phyloP scores from a whole-genome alignment of 2,888 invertebrate genomes.

The Caradrina clavipalpis region DNA sequence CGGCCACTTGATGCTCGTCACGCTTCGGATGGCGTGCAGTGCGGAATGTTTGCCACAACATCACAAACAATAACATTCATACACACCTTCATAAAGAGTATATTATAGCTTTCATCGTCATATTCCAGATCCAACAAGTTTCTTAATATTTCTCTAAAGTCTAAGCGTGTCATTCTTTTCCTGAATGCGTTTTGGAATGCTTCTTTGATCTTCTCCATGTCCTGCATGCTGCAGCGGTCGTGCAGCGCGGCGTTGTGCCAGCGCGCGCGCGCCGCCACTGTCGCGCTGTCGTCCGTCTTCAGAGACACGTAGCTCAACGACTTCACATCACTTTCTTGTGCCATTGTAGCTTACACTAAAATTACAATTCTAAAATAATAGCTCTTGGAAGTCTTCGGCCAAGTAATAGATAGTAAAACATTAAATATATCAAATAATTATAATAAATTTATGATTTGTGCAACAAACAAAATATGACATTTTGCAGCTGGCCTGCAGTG shows the following conservation, averaged over 20 bases:
- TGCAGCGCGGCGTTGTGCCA: conserved; percentile 82
- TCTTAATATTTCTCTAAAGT: conserved; percentile 83
- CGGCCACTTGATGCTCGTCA: too few species aligned
- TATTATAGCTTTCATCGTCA: conserved; percentile 91
- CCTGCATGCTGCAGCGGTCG: conserved; percentile 82
- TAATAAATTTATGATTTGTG: conserved; percentile 5
- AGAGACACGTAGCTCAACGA: conserved; percentile 73
- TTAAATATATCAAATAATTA: neutral
- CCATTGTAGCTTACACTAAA: conserved; percentile 67
- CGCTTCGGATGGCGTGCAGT: too few species aligned
- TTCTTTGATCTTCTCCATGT: conserved; percentile 86
- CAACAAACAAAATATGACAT: conserved; percentile 15
- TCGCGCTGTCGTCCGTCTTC: conserved; percentile 77
- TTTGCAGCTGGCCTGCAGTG: conserved; percentile 1
- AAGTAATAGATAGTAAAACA: neutral
- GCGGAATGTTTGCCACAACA: too few species aligned
- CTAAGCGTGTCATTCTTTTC: conserved; percentile 81
- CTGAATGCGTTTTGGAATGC: conserved; percentile 84
- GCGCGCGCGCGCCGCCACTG: conserved; percentile 48
- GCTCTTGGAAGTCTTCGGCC: neutral
- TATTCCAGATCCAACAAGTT: conserved; percentile 87
- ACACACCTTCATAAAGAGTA: conserved; percentile 90
- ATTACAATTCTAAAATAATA: conserved; percentile 23
- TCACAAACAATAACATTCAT: too few species aligned
- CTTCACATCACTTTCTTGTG: conserved; percentile 78